Base-by-base conservation (phyloP, 2,113 vertebrate genomes). In the Crocuta crocuta region DNA sequence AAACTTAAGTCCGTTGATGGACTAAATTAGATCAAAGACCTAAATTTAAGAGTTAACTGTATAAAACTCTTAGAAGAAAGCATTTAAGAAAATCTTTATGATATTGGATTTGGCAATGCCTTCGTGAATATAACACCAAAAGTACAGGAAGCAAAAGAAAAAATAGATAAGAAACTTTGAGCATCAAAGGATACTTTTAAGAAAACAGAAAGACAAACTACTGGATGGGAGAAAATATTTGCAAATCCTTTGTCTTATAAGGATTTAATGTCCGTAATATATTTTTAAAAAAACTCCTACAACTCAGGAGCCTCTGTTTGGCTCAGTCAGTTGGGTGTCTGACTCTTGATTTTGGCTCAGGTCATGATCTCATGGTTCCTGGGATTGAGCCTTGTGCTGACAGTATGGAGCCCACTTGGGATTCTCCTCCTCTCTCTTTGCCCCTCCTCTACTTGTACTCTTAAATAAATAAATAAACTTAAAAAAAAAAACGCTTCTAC, bases 211-310 rank as follows among this genome's bases (percentile, higher is more conserved):
- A 78, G 7, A 50, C 39, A 28, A 70, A 3, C 50, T 78, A 82
- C 10, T 65, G 4, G 89, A 83, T 63, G 28, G 53, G 24, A 97
- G 61, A 84, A 87, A 97, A 74, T 43, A 83, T 94, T 94, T 94
- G 17, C 28, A 89, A 80, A 79, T 89, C 43, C 39, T 26, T 8
- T 76, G 39, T 53, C 10, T 94, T 53, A 50, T 66, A 91, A 78
- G 45, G 21, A 28, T 93, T 65, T 50, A 87, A 81, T 74, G 50
- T 10, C 24, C 43, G 70, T 26, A 61, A 61, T 53, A 76, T 45
- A 65, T 65, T 82, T 79, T 73, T 23, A 19, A 1, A 33, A 81
- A 48, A 89, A n/a, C 33, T 65, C 55, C 6, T 31, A 58, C 28
- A 76, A 81, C 21, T 82, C 70, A 89, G 58, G 58, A 21, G 58